Evolutionary conservation across 2,113 vertebrate species (phyloP).

Genomic region (Heterocephalus glaber): DNA sequence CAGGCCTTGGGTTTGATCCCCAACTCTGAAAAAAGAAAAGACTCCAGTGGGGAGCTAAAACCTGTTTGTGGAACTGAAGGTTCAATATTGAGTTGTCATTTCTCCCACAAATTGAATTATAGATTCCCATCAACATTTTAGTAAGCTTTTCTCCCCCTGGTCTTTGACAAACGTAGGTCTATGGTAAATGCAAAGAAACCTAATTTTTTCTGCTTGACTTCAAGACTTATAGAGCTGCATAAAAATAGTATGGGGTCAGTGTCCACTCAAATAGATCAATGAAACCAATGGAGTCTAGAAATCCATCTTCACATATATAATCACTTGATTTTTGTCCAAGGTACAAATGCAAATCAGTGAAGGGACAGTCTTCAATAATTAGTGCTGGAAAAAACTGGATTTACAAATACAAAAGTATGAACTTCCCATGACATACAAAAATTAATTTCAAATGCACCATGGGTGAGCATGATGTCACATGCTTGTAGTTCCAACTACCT

Average conservation of each 20-base stretch:
- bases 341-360: not conserved
- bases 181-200: not conserved
- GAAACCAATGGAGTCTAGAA: not conserved
- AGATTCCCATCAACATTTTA: not conserved
- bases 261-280: not conserved
- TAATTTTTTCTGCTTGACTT: not conserved
- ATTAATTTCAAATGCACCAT: not conserved
- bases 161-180: not conserved
- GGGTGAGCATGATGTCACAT: not conserved
- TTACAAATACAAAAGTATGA: conserved; percentile 1
- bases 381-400: not conserved
- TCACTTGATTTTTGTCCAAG: conserved; percentile 15
- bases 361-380: not conserved
- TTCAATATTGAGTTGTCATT: not conserved
- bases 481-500: not conserved
- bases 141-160: not conserved
- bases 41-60: not conserved
- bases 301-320: not conserved
- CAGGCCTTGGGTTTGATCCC: not conserved
- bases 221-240: not conserved
- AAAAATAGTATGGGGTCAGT: not conserved
- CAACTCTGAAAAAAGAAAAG: not conserved
- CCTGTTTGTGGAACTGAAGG: not conserved
- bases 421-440: not conserved
- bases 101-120: not conserved